Evolutionary conservation across 2,888 invertebrate species (phyloP), one percentile per base, ranked within the genome.

Genomic region (Cataglyphis altisquamis): DNA sequence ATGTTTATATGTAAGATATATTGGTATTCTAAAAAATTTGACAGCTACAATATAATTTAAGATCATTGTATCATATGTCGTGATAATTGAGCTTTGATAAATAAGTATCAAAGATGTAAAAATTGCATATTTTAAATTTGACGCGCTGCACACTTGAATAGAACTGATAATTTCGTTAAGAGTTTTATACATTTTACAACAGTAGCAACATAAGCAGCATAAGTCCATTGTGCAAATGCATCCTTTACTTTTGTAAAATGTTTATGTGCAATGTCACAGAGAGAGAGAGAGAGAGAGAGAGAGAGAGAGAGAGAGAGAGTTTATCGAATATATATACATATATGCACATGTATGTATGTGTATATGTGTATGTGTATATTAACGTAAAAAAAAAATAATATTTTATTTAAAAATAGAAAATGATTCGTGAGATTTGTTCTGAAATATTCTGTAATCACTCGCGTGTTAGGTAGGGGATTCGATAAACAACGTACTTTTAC

Each of bases 401-500:
- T 25, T 57, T 57, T n/a, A 52, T 52, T 52, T 0, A n/a, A 52
- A 48, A 48, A 52, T 52, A 48, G 1, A 45, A 4, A 12, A 12
- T 15, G 15, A 15, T 12, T 29, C 25, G 25, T 29, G 10, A 10
- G 18, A 32, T 1, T n/a, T 1, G 5, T 5, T 1, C 8, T 36
- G 18, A 60, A 32, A 25, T 45, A 12, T 60, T 36, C 36, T 48
- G 21, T 62, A 45, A 70, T 70, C 68, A 45, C 4, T 21, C 12
- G 18, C 18, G 32, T 41, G 10, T 45, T 41, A 60, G 12, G 21
- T 52, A 60, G 60, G 25, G 41, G 60, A 70, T 21, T 0, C 0
- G 70, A 70, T 45, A 78, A 78, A 39, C 36, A 25, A 60, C 18
- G 18, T 36, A 41, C 9, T 15, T 67, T 39, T 83, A 70, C 32